Base-by-base conservation (phyloP, 35 echinoderm and acorn worm genomes). In the Lytechinus variegatus region DNA sequence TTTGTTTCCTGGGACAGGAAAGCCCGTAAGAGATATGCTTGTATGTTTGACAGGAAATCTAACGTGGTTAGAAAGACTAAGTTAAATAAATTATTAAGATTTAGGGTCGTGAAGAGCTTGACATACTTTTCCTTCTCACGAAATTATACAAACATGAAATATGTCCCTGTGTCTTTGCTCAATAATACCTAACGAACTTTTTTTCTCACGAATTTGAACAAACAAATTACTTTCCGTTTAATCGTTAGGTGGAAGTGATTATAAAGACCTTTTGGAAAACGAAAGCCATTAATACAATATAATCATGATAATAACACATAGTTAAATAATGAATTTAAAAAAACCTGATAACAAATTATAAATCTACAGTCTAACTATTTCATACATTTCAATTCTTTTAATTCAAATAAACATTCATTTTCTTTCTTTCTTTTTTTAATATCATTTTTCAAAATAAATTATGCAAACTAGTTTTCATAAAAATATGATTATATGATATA, bases 1-100 rank as follows among this genome's bases (percentile, higher is more conserved):
- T 79, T 79, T 79, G 66, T 79, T 79, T 79, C 66, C 66, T 14
- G 66, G 19, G 66, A 5, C 66, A 79, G 66, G 66, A 79, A 79
- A 79, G 66, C 66, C 66, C 19, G 66, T 79, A 79, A 79, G 66
- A 79, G 66, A 79, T 79, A 79, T 79, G 66, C 66, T 79, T 79
- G 66, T 79, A 24, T 24, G 19, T 24, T 79, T 79, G 66, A 79
- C 66, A 79, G 66, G 66, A 79, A 79, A 79, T 79, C 66, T 79
- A 58, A 79, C 66, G 66, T 24, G 66, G 66, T 79, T 79, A 24
- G 66, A 16, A 79, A 79, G 19, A 79, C 66, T 24, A 79, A 79
- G 66, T 79, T 21, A 79, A 79, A 79, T 79, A 79, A 79, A 79
- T 79, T 16, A 79, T 79, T 79, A 79, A 79, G 66, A 79, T 79